Conservation (phyloP, 2,888 invertebrate genomes). For the Coenonympha arcania region DNA sequence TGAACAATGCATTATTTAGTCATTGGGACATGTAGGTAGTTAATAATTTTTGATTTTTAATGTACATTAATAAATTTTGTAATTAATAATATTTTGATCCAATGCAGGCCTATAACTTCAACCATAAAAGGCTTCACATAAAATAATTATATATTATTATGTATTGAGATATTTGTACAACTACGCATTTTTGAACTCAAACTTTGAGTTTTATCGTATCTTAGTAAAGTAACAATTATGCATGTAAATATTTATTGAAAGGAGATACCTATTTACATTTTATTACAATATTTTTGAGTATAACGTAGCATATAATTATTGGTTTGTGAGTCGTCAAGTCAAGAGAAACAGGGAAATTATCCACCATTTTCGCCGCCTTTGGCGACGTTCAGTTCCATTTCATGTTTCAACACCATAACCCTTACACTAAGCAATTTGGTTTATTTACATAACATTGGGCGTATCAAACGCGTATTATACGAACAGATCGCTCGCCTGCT, state of each 20-base stretch:
- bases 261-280: constrained; percentile 56
- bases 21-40: too few relatives aligned
- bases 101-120: too few relatives aligned
- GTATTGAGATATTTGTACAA: neutral
- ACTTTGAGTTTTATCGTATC: constrained; percentile 11
- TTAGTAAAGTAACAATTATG: constrained; percentile 19
- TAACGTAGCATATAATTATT: constrained; percentile 38
- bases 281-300: constrained; percentile 50
- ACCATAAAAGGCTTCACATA: too few relatives aligned
- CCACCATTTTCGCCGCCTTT: constrained; percentile 44
- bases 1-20: neutral
- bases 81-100: too few relatives aligned
- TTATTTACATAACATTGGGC: constrained; percentile 25
- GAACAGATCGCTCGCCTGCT: constrained; percentile 71
- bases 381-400: constrained; percentile 44
- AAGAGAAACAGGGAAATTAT: constrained; percentile 40
- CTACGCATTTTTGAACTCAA: neutral
- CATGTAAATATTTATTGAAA: constrained; percentile 20
- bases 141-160: neutral
- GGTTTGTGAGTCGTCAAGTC: constrained; percentile 44
- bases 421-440: constrained; percentile 26
- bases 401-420: constrained; percentile 41
- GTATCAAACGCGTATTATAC: constrained; percentile 44
- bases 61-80: too few relatives aligned
- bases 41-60: too few relatives aligned